phyloP scores from a whole-genome alignment of 2,797 vertebrate species.

The Spondyliosoma cantharus region DNA sequence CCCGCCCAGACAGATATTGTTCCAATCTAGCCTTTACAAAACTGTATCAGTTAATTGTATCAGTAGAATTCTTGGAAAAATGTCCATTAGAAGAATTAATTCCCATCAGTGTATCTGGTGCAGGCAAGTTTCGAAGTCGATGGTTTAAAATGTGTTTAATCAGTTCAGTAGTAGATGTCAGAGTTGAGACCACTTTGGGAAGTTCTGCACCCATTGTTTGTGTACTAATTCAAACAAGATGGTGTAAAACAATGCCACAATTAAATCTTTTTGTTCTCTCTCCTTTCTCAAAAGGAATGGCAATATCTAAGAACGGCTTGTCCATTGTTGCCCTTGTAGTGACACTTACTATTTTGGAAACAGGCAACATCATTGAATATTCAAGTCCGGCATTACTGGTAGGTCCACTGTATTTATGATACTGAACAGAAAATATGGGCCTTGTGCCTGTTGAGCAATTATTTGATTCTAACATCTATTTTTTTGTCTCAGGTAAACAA shows the following conservation, averaged over 20 bases:
- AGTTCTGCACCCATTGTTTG: neutral
- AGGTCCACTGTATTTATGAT: conserved; percentile 36
- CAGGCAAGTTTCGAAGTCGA: neutral
- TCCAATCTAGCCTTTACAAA: too few relatives aligned
- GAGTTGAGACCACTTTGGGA: neutral
- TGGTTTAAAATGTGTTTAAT: neutral
- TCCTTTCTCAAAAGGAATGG: conserved; percentile 66
- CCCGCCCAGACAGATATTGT: too few relatives aligned
- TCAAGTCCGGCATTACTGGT: conserved; percentile 47
- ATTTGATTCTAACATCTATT: neutral
- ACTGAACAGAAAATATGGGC: conserved; percentile 37
- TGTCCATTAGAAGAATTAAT: neutral
- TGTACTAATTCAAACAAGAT: neutral
- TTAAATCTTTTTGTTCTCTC: neutral
- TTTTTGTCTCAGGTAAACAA: conserved; percentile 37
- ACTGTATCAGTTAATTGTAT: too few relatives aligned
- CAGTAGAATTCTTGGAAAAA: too few relatives aligned
- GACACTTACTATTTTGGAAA: conserved; percentile 61
- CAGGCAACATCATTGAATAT: conserved; percentile 33
- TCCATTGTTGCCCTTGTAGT: conserved; percentile 51
- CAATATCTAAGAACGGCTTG: conserved; percentile 43
- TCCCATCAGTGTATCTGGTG: neutral
- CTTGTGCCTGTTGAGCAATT: neutral
- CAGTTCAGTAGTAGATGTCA: neutral
- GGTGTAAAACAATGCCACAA: neutral